Conservation (phyloP, 2,888 invertebrate genomes). For the Ditylenchus weischeri region DNA sequence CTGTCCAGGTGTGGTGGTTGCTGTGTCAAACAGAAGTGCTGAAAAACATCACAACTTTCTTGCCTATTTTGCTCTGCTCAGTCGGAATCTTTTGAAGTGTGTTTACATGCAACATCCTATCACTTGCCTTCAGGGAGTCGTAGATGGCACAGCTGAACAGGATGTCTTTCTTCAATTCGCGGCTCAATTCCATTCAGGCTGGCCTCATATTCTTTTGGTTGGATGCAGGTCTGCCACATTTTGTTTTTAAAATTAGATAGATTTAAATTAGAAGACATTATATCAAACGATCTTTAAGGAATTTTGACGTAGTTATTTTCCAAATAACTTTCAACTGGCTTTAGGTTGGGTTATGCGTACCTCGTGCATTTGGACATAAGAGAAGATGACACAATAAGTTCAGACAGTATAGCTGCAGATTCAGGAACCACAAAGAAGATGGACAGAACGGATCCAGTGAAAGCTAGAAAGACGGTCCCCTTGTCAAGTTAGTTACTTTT, state of each 20-base stretch:
- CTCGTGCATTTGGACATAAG: slow-evolving; percentile 16
- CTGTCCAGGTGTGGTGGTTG: slow-evolving; percentile 20
- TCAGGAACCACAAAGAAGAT: not conserved
- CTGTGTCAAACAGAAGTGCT: slow-evolving; percentile 15
- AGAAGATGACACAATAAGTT: not conserved
- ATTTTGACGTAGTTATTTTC: too few species aligned
- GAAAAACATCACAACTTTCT: slow-evolving; percentile 20
- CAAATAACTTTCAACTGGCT: too few species aligned
- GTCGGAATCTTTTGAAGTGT: slow-evolving; percentile 16
- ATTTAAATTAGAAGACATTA: too few species aligned
- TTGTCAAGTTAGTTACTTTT: slow-evolving; percentile 19
- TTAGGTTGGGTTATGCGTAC: slow-evolving; percentile 13
- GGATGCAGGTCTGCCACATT: slow-evolving; percentile 13
- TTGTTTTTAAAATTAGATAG: too few species aligned
- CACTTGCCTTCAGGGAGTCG: slow-evolving; percentile 16
- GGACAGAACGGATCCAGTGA: slow-evolving; percentile 4
- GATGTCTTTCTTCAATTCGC: slow-evolving; percentile 12
- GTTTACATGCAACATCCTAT: slow-evolving; percentile 18
- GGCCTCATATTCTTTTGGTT: slow-evolving; percentile 25
- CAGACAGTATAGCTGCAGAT: not conserved
- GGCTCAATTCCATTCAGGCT: slow-evolving; percentile 14
- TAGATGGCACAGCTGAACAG: slow-evolving; percentile 16
- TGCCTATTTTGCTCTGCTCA: slow-evolving; percentile 20
- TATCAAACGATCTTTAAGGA: too few species aligned
- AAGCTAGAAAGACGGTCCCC: slow-evolving; percentile 18